Base-by-base conservation (phyloP, 2,888 invertebrate species). In the Smittia aterrima region DNA sequence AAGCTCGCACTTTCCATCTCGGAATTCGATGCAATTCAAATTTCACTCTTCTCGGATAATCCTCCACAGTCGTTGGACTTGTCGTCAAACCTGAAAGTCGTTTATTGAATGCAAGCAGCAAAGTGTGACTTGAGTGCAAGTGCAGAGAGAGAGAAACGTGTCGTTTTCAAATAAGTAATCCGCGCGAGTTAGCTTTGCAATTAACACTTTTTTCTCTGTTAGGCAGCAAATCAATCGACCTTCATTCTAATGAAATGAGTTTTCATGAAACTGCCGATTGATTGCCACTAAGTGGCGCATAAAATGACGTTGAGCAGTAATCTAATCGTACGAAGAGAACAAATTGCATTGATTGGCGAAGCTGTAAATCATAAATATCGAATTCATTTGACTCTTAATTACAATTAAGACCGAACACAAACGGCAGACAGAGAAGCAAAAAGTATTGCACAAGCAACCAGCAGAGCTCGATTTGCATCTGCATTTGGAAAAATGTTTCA, bases 171-270 rank as follows among this genome's bases (percentile, higher is more conserved):
- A n/a, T n/a, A n/a, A 47, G 4, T 47, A 47, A 47, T 47, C 18
- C n/a, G n/a, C n/a, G n/a, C 20, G 18, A 58, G 22, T 58, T 7
- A 58, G 58, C 16, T 47, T 20, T n/a, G 11, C 41, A 47, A 67
- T 67, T 67, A 67, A 67, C 67, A 41, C 67, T 41, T 67, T n/a
- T n/a, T 67, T 67, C 40, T 22, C 13, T 67, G 41, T 24, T 9
- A 24, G 20, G 16, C 32, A 67, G 47, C 41, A 47, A 32, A 67
- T 67, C 67, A 67, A 67, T 67, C 41, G 67, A 67, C 67, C 67
- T 67, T 67, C 67, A 67, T 47, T 67, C 18, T 22, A 47, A 41
- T 27, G 18, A 22, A 18, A 66, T 4, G 18, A 3, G 11, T 22
- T 58, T 18, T 7, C 18, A 11, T n/a, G 20, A 3, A 18, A 58